Evolutionary conservation across 2,888 invertebrate genomes (phyloP), one percentile per base, ranked within the genome.

Genomic region (Netelia fuscicornis): DNA sequence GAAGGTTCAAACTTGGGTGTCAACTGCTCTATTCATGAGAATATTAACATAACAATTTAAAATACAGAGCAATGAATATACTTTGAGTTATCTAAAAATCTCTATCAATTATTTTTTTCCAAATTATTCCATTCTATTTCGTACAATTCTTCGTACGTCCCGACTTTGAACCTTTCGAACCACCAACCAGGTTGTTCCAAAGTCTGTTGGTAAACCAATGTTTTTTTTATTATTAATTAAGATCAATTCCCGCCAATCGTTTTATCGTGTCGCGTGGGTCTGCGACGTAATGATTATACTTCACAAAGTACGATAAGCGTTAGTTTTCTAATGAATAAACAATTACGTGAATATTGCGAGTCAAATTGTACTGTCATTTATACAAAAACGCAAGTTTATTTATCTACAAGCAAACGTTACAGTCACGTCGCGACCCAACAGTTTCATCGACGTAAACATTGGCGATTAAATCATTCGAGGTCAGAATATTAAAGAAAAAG

Each of bases 251-350:
- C 48, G 23, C 48, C 68, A 70, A 70, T 70, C 48, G 48, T 25
- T 23, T 48, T 68, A 44, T 67, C 70, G 70, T 70, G 30, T 23
- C 23, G 25, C 52, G 25, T n/a, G 67, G 23, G 48, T 37, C 37
- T 56, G 70, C 56, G 37, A 25, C 52, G 25, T 25, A 13, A 25
- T 5, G 65, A 65, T 54, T n/a, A 23, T 44, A 62, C 8, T 58
- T 62, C 52, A 62, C 30, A 62, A 68, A 52, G 68, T 62, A 78
- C 37, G 62, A 68, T 25, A 71, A 70, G 64, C 76, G 68, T 75
- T 75, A 64, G 23, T 83, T 83, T 75, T 77, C 37, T 79, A 62
- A 79, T 37, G 44, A 75, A 79, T 77, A 77, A 83, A 83, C 30
- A 58, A 67, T 58, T 20, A 58, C 20, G 48, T 23, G 71, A 78